These are phyloP conservation scores for Pseudopleuronectes americanus DNA, from an alignment of 2,797 vertebrate species.

Conservation along the genomic window DNA sequence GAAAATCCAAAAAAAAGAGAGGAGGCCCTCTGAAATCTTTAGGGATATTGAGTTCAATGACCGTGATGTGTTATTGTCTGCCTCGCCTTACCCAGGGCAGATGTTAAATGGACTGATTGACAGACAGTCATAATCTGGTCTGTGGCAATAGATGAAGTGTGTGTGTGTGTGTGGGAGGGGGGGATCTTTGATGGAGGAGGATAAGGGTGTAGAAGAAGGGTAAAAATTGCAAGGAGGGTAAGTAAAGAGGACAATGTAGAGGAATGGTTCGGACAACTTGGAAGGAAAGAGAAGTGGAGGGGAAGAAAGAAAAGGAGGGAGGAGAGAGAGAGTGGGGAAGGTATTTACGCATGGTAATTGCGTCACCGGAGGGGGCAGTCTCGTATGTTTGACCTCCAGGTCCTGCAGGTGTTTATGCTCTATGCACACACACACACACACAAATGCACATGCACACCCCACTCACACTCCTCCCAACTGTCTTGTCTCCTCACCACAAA, in stretches of 20 bases:
- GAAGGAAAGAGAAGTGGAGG: conserved; percentile 2
- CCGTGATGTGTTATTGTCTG: conserved; percentile 81
- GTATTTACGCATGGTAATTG: conserved; percentile 69
- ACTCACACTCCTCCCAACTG: conserved; percentile 26
- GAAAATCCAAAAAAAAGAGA: conserved; percentile 29
- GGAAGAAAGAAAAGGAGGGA: background rate
- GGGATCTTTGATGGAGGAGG: conserved; percentile 10
- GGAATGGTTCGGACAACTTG: conserved; percentile 17
- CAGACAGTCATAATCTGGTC: conserved; percentile 74
- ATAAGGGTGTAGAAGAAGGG: conserved; percentile 1
- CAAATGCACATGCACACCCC: conserved; percentile 34
- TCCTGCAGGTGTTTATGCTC: conserved; percentile 79
- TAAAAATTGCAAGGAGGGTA: conserved; percentile 28
- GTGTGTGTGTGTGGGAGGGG: too few relatives aligned
- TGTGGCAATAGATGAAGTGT: conserved; percentile 51
- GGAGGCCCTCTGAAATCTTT: conserved; percentile 75
- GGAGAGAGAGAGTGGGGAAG: conserved; percentile 34
- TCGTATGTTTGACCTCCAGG: conserved; percentile 77
- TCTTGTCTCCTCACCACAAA: conserved; percentile 35
- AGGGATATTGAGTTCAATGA: conserved; percentile 82
- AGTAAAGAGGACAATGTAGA: conserved; percentile 20
- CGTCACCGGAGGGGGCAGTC: conserved; percentile 74
- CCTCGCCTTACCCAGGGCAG: conserved; percentile 69
- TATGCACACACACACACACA: conserved; percentile 39
- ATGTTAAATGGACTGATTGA: conserved; percentile 81